These are phyloP conservation scores for Gambusia yucatana DNA, from an alignment of 2,797 vertebrate species.

Conservation along the genomic window DNA sequence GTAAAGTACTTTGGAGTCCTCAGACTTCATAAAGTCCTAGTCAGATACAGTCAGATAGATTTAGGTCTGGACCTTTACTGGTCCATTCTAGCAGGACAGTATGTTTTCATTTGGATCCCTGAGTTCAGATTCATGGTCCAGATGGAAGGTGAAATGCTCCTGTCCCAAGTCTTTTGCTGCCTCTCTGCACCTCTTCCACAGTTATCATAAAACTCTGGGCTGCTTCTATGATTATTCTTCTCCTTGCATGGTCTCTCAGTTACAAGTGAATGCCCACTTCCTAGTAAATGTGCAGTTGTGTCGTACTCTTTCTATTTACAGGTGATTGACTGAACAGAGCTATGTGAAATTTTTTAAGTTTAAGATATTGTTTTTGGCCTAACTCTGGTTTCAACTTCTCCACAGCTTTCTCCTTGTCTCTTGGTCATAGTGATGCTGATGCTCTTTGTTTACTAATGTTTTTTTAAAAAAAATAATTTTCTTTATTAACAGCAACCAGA, in stretches of 20 bases:
- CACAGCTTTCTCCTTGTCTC: neutral
- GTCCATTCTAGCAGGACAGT: neutral
- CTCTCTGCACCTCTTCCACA: neutral
- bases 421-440: neutral
- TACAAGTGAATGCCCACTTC: neutral
- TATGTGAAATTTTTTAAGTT: neutral
- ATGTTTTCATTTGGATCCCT: neutral
- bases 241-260: neutral
- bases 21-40: neutral
- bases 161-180: neutral
- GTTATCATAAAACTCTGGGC: neutral
- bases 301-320: neutral
- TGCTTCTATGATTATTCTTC: neutral
- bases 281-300: neutral
- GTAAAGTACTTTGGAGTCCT: neutral
- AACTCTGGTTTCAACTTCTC: neutral
- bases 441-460: neutral
- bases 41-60: neutral
- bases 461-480: too few species aligned
- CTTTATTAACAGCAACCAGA: too few species aligned
- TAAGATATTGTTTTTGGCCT: neutral
- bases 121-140: neutral
- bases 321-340: neutral
- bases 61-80: neutral
- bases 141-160: neutral